Percentiles rank a stretch among this genome's conserved stretches.
Conservation (phyloP, 2,113 vertebrate species). For the Otocyon megalotis region DNA sequence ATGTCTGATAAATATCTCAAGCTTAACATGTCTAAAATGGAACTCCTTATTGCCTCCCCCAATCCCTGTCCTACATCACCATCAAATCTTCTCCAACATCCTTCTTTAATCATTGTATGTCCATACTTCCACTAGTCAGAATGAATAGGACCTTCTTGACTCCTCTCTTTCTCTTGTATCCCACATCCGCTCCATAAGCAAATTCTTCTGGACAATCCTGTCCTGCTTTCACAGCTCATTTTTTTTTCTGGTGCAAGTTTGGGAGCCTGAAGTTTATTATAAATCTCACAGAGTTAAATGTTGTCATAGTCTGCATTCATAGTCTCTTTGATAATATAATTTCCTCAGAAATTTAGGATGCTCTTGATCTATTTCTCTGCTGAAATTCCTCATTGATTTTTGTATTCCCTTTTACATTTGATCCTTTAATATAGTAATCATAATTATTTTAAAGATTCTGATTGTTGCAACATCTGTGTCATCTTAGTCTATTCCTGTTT, state of each 20-base stretch:
- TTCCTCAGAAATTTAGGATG: not conserved
- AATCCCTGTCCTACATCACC: not conserved
- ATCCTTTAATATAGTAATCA: not conserved
- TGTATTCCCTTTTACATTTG: not conserved
- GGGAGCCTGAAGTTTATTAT: not conserved
- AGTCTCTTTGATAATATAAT: constrained; percentile 39
- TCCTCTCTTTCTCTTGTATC: not conserved
- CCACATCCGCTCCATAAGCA: not conserved
- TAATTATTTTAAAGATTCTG: constrained; percentile 33
- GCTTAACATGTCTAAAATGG: not conserved
- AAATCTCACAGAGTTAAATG: constrained; percentile 18
- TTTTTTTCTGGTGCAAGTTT: not conserved
- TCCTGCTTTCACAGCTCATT: not conserved
- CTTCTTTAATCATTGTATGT: not conserved
- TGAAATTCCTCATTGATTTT: not conserved
- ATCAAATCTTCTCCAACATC: not conserved
- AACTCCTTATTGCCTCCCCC: not conserved
- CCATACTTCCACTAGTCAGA: not conserved
- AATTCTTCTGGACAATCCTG: not conserved
- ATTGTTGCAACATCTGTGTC: not conserved
- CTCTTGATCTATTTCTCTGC: not conserved
- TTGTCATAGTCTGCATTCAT: not conserved
- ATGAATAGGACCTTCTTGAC: not conserved
- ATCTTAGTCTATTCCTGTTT: not conserved
- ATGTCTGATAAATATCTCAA: not conserved